These are phyloP conservation scores for Pachypanchax playfairii DNA, from an alignment of 2,113 vertebrate species.

Conservation along the genomic window DNA sequence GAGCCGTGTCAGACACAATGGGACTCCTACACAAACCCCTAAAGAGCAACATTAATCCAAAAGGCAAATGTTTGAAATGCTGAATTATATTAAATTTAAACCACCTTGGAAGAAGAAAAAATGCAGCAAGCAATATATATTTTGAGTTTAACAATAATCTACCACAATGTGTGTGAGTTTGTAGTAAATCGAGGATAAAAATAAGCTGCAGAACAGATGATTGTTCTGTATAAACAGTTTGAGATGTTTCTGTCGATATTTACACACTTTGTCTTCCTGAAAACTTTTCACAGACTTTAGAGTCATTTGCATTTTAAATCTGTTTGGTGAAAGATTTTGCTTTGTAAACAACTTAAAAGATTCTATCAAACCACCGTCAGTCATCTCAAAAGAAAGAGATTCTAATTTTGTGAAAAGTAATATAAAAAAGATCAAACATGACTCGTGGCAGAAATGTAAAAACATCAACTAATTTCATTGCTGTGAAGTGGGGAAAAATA, in stretches of 20 bases:
- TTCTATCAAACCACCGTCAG: too few species aligned
- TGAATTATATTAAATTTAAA: conserved; percentile 10
- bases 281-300: neutral
- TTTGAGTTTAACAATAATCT: conserved; percentile 1
- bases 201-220: neutral
- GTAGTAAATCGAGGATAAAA: neutral
- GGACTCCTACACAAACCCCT: conserved; percentile 5
- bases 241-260: conserved; percentile 16
- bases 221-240: conserved; percentile 15
- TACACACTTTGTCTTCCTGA: neutral
- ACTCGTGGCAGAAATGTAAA: too few species aligned
- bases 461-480: too few species aligned
- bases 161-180: conserved; percentile 5
- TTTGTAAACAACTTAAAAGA: too few species aligned
- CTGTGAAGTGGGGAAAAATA: too few species aligned
- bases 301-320: neutral
- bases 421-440: too few species aligned
- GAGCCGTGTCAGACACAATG: conserved; percentile 49
- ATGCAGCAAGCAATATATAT: neutral
- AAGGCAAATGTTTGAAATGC: conserved; percentile 42
- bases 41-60: conserved; percentile 32
- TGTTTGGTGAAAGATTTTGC: too few species aligned
- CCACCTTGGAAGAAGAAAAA: conserved; percentile 18
- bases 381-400: too few species aligned
- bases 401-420: too few species aligned